Conservation (phyloP, 2,113 vertebrate genomes). For the Nothocercus julius region DNA sequence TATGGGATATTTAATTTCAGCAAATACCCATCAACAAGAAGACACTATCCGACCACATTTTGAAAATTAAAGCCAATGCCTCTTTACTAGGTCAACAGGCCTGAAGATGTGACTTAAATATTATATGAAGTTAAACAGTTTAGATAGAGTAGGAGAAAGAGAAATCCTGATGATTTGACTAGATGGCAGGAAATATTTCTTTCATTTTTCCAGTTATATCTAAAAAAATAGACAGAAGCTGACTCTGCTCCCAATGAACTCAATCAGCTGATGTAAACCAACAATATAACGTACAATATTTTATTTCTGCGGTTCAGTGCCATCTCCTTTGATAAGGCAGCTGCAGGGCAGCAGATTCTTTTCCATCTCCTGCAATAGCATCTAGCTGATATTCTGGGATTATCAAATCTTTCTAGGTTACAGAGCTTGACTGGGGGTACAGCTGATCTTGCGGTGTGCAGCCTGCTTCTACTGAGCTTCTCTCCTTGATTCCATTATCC, state of each 20-base stretch:
- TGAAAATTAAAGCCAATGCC: not conserved
- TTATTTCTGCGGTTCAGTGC: not conserved
- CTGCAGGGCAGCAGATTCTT: not conserved
- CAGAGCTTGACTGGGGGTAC: not conserved
- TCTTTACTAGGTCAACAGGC: not conserved
- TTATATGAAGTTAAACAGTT: not conserved
- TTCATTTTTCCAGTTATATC: not conserved
- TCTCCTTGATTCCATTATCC: not conserved
- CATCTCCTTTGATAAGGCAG: not conserved
- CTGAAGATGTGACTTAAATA: not conserved
- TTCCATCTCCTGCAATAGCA: not conserved
- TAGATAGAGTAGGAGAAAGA: not conserved
- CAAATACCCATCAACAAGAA: not conserved
- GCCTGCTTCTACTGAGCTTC: not conserved
- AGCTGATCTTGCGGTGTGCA: not conserved
- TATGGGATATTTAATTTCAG: not conserved
- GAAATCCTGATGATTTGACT: not conserved
- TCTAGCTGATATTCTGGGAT: not conserved
- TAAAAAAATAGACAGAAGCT: not conserved
- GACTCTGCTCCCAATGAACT: not conserved
- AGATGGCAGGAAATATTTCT: not conserved
- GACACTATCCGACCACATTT: not conserved
- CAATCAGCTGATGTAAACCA: not conserved
- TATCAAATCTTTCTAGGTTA: not conserved
- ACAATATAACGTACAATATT: not conserved